Evolutionary conservation across 2,113 vertebrate genomes (phyloP), one percentile per base, ranked within the genome.

Genomic region (Ophthalmolycus amberensis): DNA sequence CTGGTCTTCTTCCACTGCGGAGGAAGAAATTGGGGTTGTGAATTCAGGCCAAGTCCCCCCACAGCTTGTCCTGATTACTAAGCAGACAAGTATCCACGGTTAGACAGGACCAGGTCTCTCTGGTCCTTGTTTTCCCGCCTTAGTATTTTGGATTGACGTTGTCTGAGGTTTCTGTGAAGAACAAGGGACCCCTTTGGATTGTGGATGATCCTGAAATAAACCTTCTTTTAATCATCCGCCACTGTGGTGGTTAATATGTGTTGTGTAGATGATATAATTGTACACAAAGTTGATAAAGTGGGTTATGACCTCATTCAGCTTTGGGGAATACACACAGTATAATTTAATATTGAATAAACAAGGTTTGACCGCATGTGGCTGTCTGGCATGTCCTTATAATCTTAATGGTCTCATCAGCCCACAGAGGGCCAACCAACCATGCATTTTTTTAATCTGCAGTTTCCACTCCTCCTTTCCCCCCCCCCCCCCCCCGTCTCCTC

Each of bases 31-130:
- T 91, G 87, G 66, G 90, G 91, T 91, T 68, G 63, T 71, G 75
- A 52, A 62, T 87, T 84, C 65, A 76, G 62, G 91, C 90, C 85
- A 92, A 87, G 85, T 89, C 88, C 90, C 80, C 71, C 80, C 88
- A 89, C 90, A 91, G 88, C 91, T 91, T 93, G 90, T 91, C 85
- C 89, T 92, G 89, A 93, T 93, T 93, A 91, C 89, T 84, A 88
- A 88, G 90, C 83, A 91, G 90, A 90, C 88, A 88, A 91, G 90
- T 79, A 87, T 83, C 84, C 80, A 76, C 79, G 86, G 83, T 88
- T 73, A 78, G 92, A 86, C 50, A 46, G 83, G 85, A 90, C 71
- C 90, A 71, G 78, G 75, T 83, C 84, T 78, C 76, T 79, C 79
- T 83, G 80, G 77, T 79, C 56, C 74, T 82, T 5, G 29, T 89